Percentiles rank a stretch among this genome's conserved stretches.
phyloP scores from a whole-genome alignment of 2,888 invertebrate genomes.

The Galerucella calmariensis region DNA sequence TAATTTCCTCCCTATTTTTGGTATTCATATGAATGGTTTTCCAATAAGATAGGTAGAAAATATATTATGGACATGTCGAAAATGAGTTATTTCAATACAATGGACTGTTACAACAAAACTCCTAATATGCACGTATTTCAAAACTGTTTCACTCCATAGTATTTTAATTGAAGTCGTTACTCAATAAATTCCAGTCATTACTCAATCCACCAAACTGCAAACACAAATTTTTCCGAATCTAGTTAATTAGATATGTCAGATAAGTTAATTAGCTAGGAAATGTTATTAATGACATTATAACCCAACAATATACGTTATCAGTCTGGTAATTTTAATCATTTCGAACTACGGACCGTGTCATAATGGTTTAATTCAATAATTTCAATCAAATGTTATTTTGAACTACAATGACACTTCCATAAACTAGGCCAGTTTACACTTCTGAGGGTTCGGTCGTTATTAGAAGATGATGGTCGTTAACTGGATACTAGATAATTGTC shows the following conservation, averaged over 20 bases:
- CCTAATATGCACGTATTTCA: not conserved
- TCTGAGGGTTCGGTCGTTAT: too few relatives aligned
- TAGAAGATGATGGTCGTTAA: too few relatives aligned
- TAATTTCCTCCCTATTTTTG: too few relatives aligned
- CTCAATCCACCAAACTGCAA: constrained; percentile 19
- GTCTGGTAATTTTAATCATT: constrained; percentile 39
- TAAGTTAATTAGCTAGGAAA: constrained; percentile 31
- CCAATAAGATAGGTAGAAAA: too few relatives aligned
- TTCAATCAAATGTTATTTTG: constrained; percentile 28
- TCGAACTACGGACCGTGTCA: constrained; percentile 36
- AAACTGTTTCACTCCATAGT: not conserved
- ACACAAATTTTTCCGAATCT: constrained; percentile 25
- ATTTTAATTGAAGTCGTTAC: constrained; percentile 3
- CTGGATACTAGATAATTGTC: too few relatives aligned
- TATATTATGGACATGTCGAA: too few relatives aligned
- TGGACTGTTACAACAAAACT: not conserved
- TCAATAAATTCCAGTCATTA: constrained; percentile 25
- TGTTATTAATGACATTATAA: constrained; percentile 28
- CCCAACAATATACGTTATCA: constrained; percentile 30
- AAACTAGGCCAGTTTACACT: not conserved
- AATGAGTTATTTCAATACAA: too few relatives aligned
- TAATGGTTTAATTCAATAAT: constrained; percentile 41
- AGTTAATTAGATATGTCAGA: constrained; percentile 31
- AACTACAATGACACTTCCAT: not conserved
- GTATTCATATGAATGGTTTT: too few relatives aligned